Base-by-base conservation (phyloP, 2,888 invertebrate genomes). In the Erpobdella octoculata region DNA sequence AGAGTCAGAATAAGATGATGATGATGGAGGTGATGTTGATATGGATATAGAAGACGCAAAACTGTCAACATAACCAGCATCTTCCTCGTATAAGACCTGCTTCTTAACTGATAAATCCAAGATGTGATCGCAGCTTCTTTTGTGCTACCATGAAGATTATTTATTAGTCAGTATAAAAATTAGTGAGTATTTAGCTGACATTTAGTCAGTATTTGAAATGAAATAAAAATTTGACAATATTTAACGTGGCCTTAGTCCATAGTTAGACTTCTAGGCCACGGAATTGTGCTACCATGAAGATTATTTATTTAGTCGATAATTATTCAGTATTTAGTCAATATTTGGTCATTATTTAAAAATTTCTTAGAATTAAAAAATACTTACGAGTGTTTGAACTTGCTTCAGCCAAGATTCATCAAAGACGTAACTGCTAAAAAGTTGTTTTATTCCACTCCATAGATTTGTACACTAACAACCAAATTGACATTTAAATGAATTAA, bases 21-120 rank as follows among this genome's bases (percentile, higher is more conserved):
- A n/a, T n/a, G 18, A 25, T 25, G n/a, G 1, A 8, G 53, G 5
- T 4, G 65, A 65, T 25, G 21, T 33, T 46, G 9, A 21, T 28
- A 4, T 25, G 3, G 31, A 69, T 35, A 73, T 36, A 28, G 71
- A 68, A 6, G 38, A 31, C 2, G 71, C 46, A 37, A 71, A 73
- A 37, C 59, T 71, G 33, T 73, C 73, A 0, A 73, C 67, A 48
- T 71, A 73, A n/a, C 68, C 67, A 18, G 68, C 72, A 48, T 74
- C 74, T 35, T 74, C 74, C 3, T 72, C 70, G 33, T 62, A 15
- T 21, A 74, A 38, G 15, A 69, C 28, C 0, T 65, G 65, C 25
- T 70, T 59, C 36, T 71, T 53, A 18, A 72, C 28, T 8, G 68
- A 38, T 12, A 46, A 18, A 41, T 59, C 61, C 21, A 69, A 15